These are phyloP conservation scores for Ceraclea dissimilis DNA, from an alignment of 2,888 invertebrate genomes.

Conservation along the genomic window DNA sequence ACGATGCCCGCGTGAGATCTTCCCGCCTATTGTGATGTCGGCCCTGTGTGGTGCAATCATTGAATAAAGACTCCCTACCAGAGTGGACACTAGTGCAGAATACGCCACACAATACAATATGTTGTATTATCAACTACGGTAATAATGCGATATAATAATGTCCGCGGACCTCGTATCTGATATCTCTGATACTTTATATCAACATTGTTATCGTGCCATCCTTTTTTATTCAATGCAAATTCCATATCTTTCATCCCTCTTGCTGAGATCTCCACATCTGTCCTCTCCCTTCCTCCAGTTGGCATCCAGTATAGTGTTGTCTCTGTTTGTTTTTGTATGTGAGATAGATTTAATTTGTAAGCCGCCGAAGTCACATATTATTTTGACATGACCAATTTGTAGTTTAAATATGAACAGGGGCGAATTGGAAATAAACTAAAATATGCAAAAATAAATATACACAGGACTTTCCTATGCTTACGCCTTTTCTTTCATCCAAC, in stretches of 20 bases:
- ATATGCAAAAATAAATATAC: too few species aligned
- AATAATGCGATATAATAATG: background rate
- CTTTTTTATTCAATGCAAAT: background rate
- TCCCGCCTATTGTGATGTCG: background rate
- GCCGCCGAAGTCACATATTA: constrained; percentile 1
- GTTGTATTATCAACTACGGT: too few species aligned
- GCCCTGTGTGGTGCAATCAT: background rate
- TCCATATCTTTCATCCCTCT: background rate
- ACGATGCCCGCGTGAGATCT: background rate
- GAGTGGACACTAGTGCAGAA: background rate
- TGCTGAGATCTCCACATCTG: background rate
- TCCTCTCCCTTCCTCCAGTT: background rate
- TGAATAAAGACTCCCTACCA: background rate
- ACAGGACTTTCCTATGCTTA: too few species aligned
- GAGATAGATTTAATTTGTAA: background rate
- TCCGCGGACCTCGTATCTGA: background rate
- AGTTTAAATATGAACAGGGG: background rate
- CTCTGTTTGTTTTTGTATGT: background rate
- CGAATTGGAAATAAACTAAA: too few species aligned
- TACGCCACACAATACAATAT: background rate
- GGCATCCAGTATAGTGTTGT: background rate
- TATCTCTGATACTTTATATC: background rate
- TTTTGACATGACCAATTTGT: background rate
- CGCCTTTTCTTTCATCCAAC: too few species aligned
- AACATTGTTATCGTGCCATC: background rate